These are phyloP conservation scores for Puma concolor DNA, from an alignment of 2,113 vertebrate species.

Conservation along the genomic window DNA sequence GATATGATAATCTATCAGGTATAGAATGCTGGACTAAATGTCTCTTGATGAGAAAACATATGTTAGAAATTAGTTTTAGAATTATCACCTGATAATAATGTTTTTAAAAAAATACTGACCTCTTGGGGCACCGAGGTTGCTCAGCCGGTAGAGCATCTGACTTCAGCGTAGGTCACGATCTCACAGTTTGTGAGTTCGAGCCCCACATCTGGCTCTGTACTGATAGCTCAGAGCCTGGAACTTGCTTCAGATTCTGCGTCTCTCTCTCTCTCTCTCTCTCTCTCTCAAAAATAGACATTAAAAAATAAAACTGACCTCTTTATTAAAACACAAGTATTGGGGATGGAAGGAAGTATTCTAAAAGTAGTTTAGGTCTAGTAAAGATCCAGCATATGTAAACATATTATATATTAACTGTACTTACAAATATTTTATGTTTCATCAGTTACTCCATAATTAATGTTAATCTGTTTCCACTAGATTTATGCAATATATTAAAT, in stretches of 20 bases:
- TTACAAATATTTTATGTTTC: not conserved
- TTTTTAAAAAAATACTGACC: not conserved
- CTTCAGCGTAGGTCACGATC: no score
- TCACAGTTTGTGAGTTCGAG: no score
- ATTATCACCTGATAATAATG: not conserved
- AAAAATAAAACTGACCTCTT: not conserved
- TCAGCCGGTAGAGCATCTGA: no score
- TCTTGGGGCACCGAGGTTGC: not conserved
- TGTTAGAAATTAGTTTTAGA: not conserved
- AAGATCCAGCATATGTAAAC: not conserved
- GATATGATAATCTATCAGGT: not conserved
- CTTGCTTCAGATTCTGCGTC: no score
- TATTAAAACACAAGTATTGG: not conserved
- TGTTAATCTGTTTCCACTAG: not conserved
- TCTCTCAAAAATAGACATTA: no score
- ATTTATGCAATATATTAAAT: not conserved
- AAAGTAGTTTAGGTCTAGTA: not conserved
- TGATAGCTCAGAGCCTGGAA: no score
- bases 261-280: no score
- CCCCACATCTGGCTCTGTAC: no score
- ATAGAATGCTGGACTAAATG: not conserved
- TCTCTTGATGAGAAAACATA: not conserved
- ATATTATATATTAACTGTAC: not conserved
- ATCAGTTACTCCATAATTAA: not conserved
- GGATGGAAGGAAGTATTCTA: accelerated